A percentile compares a stretch with the other conserved stretches of the same genome.
phyloP scores from a whole-genome alignment of 2,113 vertebrate species.

The Tyto alba region DNA sequence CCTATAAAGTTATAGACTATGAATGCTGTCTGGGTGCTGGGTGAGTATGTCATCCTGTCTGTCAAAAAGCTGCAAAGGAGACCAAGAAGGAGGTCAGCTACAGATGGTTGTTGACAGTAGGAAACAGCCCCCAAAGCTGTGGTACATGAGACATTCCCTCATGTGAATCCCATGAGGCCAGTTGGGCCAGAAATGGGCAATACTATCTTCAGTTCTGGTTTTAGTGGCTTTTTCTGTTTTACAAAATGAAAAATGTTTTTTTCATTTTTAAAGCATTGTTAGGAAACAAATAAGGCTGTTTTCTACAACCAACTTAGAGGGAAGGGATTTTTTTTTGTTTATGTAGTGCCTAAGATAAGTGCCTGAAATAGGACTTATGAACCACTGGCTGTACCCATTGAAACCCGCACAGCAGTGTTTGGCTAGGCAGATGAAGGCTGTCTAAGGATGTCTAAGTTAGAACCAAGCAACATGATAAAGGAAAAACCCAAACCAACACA shows the following conservation, averaged over 20 bases:
- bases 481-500: neutral
- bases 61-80: neutral
- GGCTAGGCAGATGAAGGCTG: neutral
- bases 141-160: neutral
- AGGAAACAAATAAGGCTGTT: neutral
- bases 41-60: neutral
- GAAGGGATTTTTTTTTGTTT: neutral
- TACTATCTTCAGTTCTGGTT: neutral
- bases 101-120: neutral
- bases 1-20: neutral
- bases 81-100: neutral
- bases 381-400: neutral
- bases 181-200: neutral
- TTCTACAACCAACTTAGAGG: neutral
- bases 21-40: neutral
- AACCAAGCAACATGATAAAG: constrained; percentile 10
- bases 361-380: neutral
- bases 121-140: neutral
- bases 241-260: neutral
- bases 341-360: neutral
- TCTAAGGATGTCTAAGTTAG: neutral
- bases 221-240: neutral
- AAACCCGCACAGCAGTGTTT: neutral
- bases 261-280: neutral
- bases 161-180: neutral